Evolutionary conservation across 2,113 vertebrate species (phyloP).

Genomic region (Malurus elegans): DNA sequence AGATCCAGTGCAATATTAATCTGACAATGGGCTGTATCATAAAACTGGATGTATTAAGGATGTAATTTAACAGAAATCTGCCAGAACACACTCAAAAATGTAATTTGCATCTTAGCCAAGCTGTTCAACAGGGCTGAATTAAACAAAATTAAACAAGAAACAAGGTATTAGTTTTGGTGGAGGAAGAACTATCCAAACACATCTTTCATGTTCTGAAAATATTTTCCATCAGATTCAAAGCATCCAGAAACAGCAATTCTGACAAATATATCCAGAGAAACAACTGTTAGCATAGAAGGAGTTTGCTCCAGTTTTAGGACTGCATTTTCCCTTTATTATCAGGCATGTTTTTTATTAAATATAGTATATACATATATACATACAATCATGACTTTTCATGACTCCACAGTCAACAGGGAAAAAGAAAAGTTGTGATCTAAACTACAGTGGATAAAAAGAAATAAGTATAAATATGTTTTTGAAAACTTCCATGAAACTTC

Average conservation of each 20-base stretch:
- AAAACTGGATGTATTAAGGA: not conserved
- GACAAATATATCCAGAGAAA: not conserved
- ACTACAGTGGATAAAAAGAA: not conserved
- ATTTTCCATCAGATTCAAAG: not conserved
- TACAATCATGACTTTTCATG: not conserved
- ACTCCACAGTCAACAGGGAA: not conserved
- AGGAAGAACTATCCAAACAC: not conserved
- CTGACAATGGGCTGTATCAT: not conserved
- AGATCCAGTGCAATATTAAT: not conserved
- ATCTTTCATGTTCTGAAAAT: not conserved
- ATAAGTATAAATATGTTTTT: not conserved
- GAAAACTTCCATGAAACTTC: not conserved
- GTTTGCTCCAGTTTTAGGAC: not conserved
- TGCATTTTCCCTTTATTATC: not conserved
- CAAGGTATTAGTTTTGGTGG: not conserved
- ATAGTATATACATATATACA: rapidly evolving
- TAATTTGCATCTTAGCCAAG: not conserved
- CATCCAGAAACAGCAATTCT: not conserved
- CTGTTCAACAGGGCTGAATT: not conserved
- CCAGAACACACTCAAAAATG: not conserved
- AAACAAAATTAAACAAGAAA: not conserved
- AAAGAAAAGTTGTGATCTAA: not conserved
- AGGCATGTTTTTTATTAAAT: not conserved
- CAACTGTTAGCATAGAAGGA: not conserved
- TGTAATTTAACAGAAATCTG: not conserved